phyloP scores from a whole-genome alignment of 2,888 invertebrate genomes.

The Crepidodera aurea region DNA sequence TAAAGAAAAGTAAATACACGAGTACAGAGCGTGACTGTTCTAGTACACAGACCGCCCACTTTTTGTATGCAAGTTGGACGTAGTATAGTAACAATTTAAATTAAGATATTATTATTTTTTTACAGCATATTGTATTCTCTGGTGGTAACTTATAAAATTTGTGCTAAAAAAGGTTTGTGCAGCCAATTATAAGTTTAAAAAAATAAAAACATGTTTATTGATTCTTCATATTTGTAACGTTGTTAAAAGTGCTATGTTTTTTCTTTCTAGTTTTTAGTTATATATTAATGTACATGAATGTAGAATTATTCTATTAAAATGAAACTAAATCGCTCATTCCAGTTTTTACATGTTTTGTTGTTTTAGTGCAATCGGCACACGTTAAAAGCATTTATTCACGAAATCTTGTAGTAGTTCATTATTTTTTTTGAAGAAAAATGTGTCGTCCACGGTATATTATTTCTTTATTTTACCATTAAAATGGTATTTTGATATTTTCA shows the following conservation, averaged over 20 bases:
- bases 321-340: slow-evolving; percentile 35
- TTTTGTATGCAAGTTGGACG: too few species aligned
- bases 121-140: too few species aligned
- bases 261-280: slow-evolving; percentile 10
- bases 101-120: too few species aligned
- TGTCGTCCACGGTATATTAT: not conserved
- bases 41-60: too few species aligned
- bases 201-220: slow-evolving; percentile 28
- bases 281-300: slow-evolving; percentile 18
- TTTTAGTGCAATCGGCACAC: slow-evolving; percentile 12
- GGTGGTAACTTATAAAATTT: not conserved
- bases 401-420: not conserved
- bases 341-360: slow-evolving; percentile 21
- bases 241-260: slow-evolving; percentile 39
- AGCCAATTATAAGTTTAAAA: slow-evolving; percentile 11
- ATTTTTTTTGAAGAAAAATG: not conserved
- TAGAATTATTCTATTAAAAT: slow-evolving; percentile 31
- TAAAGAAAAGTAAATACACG: too few species aligned
- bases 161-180: slow-evolving; percentile 15
- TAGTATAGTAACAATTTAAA: too few species aligned
- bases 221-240: slow-evolving; percentile 37
- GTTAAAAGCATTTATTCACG: slow-evolving; percentile 18
- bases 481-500: not conserved
- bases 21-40: too few species aligned
- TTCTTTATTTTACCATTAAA: too few species aligned